Evolutionary conservation across 2,888 invertebrate species (phyloP).

Genomic region (Rotaria magnacalcarata): DNA sequence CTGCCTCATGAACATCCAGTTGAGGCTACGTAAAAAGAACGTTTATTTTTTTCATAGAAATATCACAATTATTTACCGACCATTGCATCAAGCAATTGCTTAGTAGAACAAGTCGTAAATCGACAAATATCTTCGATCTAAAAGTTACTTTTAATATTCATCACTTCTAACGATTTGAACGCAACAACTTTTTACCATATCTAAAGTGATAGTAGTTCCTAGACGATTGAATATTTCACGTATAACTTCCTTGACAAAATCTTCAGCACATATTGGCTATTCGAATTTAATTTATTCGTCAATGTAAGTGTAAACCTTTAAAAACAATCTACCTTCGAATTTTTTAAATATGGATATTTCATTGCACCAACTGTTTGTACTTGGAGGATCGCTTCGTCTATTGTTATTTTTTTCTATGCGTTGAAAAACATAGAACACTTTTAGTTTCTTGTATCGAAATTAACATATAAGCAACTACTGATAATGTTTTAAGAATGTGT

Average conservation of each 20-base stretch:
- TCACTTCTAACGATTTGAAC: too few species aligned
- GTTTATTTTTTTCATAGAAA: not conserved
- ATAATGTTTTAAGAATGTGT: too few species aligned
- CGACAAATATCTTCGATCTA: conserved; percentile 29
- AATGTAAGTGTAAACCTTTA: not conserved
- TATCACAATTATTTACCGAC: not conserved
- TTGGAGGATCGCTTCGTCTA: not conserved
- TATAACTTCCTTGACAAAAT: conserved; percentile 6
- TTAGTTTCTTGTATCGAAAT: too few species aligned
- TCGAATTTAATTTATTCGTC: not conserved
- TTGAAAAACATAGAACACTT: too few species aligned
- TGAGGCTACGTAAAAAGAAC: not conserved
- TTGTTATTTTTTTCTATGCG: not conserved
- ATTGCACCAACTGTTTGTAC: not conserved
- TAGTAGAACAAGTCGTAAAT: not conserved
- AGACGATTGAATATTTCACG: conserved; percentile 1
- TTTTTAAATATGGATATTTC: conserved; percentile 24
- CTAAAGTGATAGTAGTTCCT: not conserved
- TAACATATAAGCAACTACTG: too few species aligned
- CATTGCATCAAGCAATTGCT: not conserved
- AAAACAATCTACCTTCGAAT: not conserved
- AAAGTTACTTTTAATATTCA: not conserved
- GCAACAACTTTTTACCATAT: not conserved
- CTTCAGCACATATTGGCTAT: not conserved
- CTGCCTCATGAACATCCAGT: not conserved